Conservation (phyloP, 2,113 vertebrate genomes). For the Prunella himalayana region DNA sequence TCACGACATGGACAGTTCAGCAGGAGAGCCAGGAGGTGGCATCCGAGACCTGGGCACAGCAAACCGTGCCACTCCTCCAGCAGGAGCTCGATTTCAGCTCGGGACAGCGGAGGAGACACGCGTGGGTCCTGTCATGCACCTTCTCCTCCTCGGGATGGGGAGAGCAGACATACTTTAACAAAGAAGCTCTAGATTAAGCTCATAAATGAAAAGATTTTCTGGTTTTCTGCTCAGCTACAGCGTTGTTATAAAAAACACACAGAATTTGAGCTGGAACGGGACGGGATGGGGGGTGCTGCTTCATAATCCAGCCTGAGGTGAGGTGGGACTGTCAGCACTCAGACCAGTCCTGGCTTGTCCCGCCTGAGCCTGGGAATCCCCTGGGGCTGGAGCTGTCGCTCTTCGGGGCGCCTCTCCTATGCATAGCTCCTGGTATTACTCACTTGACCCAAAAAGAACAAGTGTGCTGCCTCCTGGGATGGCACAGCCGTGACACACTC, state of each 20-base stretch:
- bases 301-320: fast-evolving
- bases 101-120: fast-evolving
- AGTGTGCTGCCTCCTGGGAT: background rate
- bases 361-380: background rate
- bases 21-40: slow-evolving; percentile 34
- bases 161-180: fast-evolving
- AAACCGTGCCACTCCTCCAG: background rate
- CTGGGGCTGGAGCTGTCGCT: background rate
- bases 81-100: background rate
- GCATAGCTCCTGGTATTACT: background rate
- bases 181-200: background rate
- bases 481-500: background rate
- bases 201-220: background rate
- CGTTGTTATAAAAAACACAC: background rate
- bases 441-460: background rate
- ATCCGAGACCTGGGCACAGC: background rate
- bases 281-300: fast-evolving
- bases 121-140: background rate
- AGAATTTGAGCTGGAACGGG: background rate
- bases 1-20: background rate
- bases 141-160: background rate
- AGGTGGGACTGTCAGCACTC: background rate
- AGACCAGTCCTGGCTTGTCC: background rate
- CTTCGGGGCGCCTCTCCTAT: background rate
- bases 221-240: background rate